phyloP scores from a whole-genome alignment of 2,797 vertebrate genomes.

The Anguilla obscura region DNA sequence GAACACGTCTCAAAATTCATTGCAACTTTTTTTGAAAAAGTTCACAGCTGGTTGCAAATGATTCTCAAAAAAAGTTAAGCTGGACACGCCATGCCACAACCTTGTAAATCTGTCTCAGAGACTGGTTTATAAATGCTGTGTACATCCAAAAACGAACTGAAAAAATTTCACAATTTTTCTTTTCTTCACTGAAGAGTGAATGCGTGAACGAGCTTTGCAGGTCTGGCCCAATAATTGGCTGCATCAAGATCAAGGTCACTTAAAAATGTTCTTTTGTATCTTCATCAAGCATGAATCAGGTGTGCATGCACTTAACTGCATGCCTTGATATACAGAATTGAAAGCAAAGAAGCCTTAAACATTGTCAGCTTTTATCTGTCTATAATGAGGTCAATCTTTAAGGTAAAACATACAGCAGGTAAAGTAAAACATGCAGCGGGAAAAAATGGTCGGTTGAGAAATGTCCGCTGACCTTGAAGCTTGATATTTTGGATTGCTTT shows the following conservation, averaged over 20 bases:
- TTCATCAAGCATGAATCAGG: neutral
- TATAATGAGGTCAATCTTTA: neutral
- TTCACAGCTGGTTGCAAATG: neutral
- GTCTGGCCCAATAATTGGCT: too few species aligned
- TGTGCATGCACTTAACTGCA: neutral
- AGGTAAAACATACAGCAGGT: neutral
- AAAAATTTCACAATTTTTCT: neutral
- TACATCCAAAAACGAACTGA: neutral
- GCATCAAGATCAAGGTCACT: too few species aligned
- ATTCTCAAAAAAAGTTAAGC: neutral
- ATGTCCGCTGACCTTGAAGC: conserved; percentile 81
- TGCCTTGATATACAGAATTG: neutral
- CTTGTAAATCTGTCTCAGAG: neutral
- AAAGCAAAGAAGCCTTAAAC: neutral
- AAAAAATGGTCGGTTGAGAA: neutral
- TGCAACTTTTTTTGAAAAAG: neutral
- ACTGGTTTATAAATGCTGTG: neutral
- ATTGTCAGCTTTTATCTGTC: neutral
- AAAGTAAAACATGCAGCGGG: too few species aligned
- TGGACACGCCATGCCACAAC: neutral
- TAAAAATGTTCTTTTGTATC: neutral
- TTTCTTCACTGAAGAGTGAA: neutral
- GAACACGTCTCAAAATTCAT: neutral
- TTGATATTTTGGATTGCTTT: conserved; percentile 86
- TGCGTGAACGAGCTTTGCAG: neutral